These are phyloP conservation scores for Colletes gigas DNA, from an alignment of 1,140 invertebrate species.

Conservation along the genomic window DNA sequence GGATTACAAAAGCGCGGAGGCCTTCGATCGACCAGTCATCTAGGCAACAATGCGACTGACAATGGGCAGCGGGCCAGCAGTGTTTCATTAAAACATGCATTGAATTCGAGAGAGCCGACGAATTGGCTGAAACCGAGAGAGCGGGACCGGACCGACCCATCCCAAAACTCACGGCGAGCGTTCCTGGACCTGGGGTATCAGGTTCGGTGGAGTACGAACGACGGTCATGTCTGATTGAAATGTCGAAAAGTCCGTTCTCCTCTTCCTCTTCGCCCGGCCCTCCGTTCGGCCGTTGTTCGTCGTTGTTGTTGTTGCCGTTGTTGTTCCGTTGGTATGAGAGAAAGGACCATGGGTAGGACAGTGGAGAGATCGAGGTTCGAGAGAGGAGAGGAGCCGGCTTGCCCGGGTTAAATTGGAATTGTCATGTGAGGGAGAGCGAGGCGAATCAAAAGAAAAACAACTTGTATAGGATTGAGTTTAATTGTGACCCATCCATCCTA, in stretches of 20 bases:
- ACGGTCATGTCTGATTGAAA: conserved; percentile 77
- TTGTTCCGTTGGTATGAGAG: conserved; percentile 41
- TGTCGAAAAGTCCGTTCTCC: conserved; percentile 74
- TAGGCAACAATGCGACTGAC: conserved; percentile 74
- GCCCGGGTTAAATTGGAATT: conserved; percentile 77
- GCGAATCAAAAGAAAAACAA: conserved; percentile 70
- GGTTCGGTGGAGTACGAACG: conserved; percentile 39
- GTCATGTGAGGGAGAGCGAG: conserved; percentile 74
- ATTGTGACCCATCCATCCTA: conserved; percentile 59
- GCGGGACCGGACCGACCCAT: conserved; percentile 32
- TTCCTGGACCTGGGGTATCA: conserved; percentile 29
- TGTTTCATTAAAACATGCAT: conserved; percentile 80
- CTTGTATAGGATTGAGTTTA: conserved; percentile 70
- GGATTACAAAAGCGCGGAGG: conserved; percentile 63
- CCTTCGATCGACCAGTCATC: conserved; percentile 72
- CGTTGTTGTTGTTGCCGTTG: conserved; percentile 37
- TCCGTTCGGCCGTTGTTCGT: neutral
- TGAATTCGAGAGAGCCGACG: conserved; percentile 70
- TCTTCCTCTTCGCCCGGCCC: conserved; percentile 6
- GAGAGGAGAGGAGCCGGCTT: conserved; percentile 56
- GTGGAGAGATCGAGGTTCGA: conserved; percentile 27
- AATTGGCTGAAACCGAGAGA: conserved; percentile 71
- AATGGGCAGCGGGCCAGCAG: conserved; percentile 79
- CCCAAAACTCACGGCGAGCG: conserved; percentile 16
- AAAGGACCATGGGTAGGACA: conserved; percentile 10